A percentile compares a stretch with the other conserved stretches of the same genome.
Conservation (phyloP, 2,797 vertebrate species). For the Melanotaenia boesemani region DNA sequence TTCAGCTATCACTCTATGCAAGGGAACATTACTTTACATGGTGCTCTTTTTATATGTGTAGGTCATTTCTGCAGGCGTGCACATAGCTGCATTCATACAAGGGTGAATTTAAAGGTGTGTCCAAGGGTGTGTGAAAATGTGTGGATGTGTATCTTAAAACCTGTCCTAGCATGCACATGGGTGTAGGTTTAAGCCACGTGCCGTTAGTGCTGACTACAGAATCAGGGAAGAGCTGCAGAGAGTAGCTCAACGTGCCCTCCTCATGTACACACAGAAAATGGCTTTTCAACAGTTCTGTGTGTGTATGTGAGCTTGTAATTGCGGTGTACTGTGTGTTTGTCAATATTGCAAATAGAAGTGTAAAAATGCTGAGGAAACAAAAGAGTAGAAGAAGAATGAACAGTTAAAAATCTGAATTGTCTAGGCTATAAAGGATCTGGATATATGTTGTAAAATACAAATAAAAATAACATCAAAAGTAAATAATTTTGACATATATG, state of each 20-base stretch:
- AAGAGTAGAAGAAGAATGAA: background rate
- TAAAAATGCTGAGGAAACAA: constrained; percentile 21
- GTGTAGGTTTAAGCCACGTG: constrained; percentile 65
- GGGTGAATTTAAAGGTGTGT: constrained; percentile 38
- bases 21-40: constrained; percentile 20
- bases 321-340: constrained; percentile 25
- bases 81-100: constrained; percentile 32
- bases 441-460: too few relatives aligned
- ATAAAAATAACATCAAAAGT: too few relatives aligned
- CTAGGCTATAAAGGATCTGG: too few relatives aligned
- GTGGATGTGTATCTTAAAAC: constrained; percentile 19
- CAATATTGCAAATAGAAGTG: constrained; percentile 35
- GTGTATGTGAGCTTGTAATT: constrained; percentile 11
- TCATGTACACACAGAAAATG: constrained; percentile 57
- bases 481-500: background rate
- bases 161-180: constrained; percentile 53
- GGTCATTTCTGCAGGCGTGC: constrained; percentile 40
- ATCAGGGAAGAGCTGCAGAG: constrained; percentile 59
- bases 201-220: constrained; percentile 68
- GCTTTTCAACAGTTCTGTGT: constrained; percentile 55
- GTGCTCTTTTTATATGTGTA: constrained; percentile 29
- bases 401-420: background rate
- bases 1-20: constrained; percentile 28
- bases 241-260: constrained; percentile 55
- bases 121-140: constrained; percentile 27